phyloP scores from a whole-genome alignment of 2,888 invertebrate species.

The Saturnia pavonia region DNA sequence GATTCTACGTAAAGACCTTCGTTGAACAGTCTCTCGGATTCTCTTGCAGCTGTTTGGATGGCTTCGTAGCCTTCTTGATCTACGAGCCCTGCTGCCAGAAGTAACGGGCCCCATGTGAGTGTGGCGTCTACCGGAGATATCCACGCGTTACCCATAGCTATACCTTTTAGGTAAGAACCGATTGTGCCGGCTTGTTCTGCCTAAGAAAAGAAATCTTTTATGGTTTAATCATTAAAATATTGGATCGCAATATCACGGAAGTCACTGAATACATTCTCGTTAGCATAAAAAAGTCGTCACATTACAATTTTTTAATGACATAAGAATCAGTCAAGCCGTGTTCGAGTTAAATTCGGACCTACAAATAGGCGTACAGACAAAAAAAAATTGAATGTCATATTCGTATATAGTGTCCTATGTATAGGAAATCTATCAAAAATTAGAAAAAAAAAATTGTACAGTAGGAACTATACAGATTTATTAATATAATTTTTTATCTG shows the following conservation, averaged over 20 bases:
- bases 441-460: too few relatives aligned
- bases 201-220: constrained; percentile 51
- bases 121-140: constrained; percentile 93
- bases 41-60: constrained; percentile 81
- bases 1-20: constrained; percentile 82
- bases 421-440: too few relatives aligned
- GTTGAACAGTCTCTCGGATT: constrained; percentile 81
- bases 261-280: neutral
- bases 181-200: constrained; percentile 84
- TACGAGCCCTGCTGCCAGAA: constrained; percentile 87
- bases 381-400: too few relatives aligned
- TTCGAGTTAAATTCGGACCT: too few relatives aligned
- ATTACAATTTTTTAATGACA: too few relatives aligned
- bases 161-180: constrained; percentile 87
- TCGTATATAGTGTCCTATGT: too few relatives aligned
- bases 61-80: constrained; percentile 84
- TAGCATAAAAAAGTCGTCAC: neutral
- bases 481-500: too few relatives aligned
- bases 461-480: too few relatives aligned
- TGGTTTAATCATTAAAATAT: neutral
- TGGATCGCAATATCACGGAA: neutral
- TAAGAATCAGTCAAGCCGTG: too few relatives aligned
- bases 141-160: constrained; percentile 95
- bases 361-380: too few relatives aligned
- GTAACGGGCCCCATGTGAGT: constrained; percentile 90